Conservation (phyloP, 2,888 invertebrate species). For the Drosophila villosipedis region DNA sequence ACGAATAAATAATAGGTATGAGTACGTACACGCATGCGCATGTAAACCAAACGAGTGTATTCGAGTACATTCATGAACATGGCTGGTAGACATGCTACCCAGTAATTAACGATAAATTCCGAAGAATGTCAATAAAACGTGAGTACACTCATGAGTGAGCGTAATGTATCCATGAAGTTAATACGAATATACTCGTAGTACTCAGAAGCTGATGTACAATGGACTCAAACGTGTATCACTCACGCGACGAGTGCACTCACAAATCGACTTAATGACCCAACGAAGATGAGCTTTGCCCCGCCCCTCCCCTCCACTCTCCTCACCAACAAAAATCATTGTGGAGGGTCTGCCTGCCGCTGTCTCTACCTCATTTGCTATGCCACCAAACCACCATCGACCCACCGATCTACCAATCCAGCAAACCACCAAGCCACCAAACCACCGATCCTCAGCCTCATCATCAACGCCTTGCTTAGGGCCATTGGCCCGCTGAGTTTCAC, state of each 20-base stretch:
- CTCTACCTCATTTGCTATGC: constrained; percentile 9
- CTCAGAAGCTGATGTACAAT: neutral
- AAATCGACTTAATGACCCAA: constrained; percentile 17
- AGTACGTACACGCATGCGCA: neutral
- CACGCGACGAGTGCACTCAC: constrained; percentile 53
- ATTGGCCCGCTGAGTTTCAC: constrained; percentile 75
- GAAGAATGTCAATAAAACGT: neutral
- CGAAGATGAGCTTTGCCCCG: neutral
- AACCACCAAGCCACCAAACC: neutral
- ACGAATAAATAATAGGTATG: neutral
- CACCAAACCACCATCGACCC: neutral
- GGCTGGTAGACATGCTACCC: neutral
- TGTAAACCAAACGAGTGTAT: neutral
- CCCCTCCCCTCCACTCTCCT: too few relatives aligned
- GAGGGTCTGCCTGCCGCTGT: constrained; percentile 16
- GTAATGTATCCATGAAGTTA: neutral
- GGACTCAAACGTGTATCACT: constrained; percentile 28
- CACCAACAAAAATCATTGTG: neutral
- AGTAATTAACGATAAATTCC: neutral
- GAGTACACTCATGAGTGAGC: constrained; percentile 2
- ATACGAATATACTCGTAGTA: constrained; percentile 1
- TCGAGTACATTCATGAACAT: neutral
- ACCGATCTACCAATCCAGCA: neutral
- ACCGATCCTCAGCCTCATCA: constrained; percentile 18
- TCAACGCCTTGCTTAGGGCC: constrained; percentile 49